Evolutionary conservation across 2,113 vertebrate genomes (phyloP), one percentile per base, ranked within the genome.

Genomic region (Motacilla tschutschensis): DNA sequence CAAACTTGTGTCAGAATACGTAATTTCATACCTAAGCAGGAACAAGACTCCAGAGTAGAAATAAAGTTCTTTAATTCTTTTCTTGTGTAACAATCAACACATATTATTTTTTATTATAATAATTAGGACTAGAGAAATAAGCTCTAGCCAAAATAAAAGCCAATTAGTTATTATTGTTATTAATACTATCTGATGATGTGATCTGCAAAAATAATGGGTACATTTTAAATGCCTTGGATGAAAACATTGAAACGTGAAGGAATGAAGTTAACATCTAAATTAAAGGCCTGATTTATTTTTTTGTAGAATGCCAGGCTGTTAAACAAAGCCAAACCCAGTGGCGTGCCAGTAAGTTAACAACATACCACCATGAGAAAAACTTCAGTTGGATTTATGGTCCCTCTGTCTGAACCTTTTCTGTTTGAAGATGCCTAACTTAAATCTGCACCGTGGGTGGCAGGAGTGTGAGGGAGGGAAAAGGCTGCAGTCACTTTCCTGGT

Each of bases 381-480:
- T 88, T 82, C 60, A 59, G 64, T 41, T 72, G 57, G 55, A 84
- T 94, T 95, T 93, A 87, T 73, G 67, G 29, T 59, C 51, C 19
- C 40, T 77, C 75, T 83, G 50, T 76, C 78, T 91, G 84, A 85
- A 90, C 79, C 75, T 92, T 90, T 93, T 63, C 60, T 58, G 63
- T 94, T 71, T 94, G 87, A 92, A 90, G 87, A 87, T 73, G 33
- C 33, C 29, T 51, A 55, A 69, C 72, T 85, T 65, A 47, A 80
- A 67, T 60, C 48, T 59, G 31, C 85, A 66, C 40, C 55, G 74
- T 71, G 91, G 89, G 79, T 79, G 67, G 76, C 48, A 77, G 67
- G 44, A 79, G 40, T 31, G 59, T 38, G 78, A 76, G 73, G 81
- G 58, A 69, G 26, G 29, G 40, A 82, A 79, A 76, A 87, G 40